Evolutionary conservation across 2,113 vertebrate genomes (phyloP).

Genomic region (Chascanopsetta lugubris): DNA sequence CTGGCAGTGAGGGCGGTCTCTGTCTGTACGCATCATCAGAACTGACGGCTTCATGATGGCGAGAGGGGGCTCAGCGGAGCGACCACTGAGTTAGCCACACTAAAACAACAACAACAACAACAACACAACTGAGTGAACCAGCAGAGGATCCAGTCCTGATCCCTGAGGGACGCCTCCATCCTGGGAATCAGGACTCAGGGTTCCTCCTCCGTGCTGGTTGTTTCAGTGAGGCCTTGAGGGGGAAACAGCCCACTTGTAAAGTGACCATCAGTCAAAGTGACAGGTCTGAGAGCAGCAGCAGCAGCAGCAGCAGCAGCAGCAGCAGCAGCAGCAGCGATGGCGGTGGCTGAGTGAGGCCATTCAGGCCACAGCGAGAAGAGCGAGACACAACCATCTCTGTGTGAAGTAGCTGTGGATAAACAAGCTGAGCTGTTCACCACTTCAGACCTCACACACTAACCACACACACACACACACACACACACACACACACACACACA

Average conservation of each 20-base stretch:
- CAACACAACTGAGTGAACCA: neutral
- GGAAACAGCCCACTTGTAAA: conserved; percentile 65
- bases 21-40: conserved; percentile 57
- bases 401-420: conserved; percentile 64
- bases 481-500: conserved; percentile 40
- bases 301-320: no score
- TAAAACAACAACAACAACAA: conserved; percentile 11
- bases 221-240: conserved; percentile 24
- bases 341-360: conserved; percentile 49
- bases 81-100: conserved; percentile 23
- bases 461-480: no score
- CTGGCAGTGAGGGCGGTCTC: neutral
- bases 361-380: conserved; percentile 38
- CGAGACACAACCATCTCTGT: conserved; percentile 66
- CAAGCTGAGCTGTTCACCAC: conserved; percentile 64
- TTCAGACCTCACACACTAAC: conserved; percentile 76
- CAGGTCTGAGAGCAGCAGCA: conserved; percentile 51
- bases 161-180: neutral
- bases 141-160: neutral
- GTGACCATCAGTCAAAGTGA: conserved; percentile 73
- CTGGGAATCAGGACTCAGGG: neutral
- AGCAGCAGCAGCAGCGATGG: no score
- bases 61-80: conserved; percentile 15
- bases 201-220: neutral
- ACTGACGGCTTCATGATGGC: conserved; percentile 64